phyloP scores from a whole-genome alignment of 2,797 vertebrate species.

The Neosilurus mollespiculum region DNA sequence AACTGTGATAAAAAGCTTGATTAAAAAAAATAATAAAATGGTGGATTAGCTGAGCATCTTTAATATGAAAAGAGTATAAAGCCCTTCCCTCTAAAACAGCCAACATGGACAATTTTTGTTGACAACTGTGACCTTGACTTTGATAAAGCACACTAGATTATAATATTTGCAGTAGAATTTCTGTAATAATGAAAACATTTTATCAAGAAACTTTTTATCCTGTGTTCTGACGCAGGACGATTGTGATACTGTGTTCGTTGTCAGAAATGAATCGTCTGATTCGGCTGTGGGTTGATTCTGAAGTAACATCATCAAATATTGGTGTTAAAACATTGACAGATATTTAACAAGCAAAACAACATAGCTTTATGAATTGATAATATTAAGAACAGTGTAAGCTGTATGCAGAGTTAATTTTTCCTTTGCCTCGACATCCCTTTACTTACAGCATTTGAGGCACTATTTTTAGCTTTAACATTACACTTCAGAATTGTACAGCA shows the following conservation, averaged over 20 bases:
- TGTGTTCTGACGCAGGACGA: background rate
- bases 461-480: slow-evolving; percentile 14
- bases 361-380: background rate
- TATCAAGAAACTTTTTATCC: background rate
- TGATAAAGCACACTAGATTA: background rate
- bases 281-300: background rate
- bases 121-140: background rate
- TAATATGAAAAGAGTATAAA: background rate
- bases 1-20: too few relatives aligned
- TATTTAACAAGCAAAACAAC: background rate
- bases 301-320: background rate
- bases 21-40: too few relatives aligned
- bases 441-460: background rate
- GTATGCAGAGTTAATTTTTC: background rate
- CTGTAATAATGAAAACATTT: background rate
- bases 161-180: background rate
- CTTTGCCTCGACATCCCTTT: background rate
- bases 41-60: too few relatives aligned
- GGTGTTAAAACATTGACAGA: background rate
- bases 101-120: background rate
- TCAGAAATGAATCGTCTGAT: background rate
- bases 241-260: background rate
- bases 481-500: background rate
- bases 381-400: background rate
- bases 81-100: background rate